Conservation (phyloP, 37 sponge, comb jelly and placozoan genomes). For the Hexactinellida sp. region DNA sequence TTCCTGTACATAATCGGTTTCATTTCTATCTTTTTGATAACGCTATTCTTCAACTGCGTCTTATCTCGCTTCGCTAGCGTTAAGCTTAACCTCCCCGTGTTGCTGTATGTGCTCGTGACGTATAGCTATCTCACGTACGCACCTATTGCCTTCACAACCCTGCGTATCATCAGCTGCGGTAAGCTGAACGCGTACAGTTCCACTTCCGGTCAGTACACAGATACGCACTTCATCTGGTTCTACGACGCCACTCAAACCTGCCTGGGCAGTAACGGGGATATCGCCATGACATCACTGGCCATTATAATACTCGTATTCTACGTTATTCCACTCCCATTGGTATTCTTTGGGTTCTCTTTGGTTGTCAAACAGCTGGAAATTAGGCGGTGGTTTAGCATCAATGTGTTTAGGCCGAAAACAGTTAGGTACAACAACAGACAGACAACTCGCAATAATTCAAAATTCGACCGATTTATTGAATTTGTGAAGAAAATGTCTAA, state of each 20-base stretch:
- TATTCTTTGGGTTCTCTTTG: neutral
- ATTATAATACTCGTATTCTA: neutral
- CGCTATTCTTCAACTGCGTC: neutral
- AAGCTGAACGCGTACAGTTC: neutral
- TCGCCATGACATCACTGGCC: neutral
- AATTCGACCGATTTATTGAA: neutral
- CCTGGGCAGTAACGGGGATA: neutral
- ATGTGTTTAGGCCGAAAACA: neutral
- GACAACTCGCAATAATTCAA: neutral
- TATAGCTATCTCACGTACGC: neutral
- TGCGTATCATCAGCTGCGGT: neutral
- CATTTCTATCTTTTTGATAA: neutral
- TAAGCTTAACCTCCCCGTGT: neutral
- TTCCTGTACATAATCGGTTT: neutral
- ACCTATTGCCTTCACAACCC: neutral
- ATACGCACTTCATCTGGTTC: neutral
- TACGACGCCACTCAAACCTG: neutral
- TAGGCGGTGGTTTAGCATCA: neutral
- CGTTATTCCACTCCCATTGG: neutral
- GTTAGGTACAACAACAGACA: neutral
- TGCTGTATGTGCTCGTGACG: neutral
- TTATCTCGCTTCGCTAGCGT: neutral
- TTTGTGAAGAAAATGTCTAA: neutral
- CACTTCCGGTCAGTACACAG: neutral
- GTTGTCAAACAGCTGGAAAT: neutral